Evolutionary conservation across 2,797 vertebrate species (phyloP).

Genomic region (Rhinogobio ventralis): DNA sequence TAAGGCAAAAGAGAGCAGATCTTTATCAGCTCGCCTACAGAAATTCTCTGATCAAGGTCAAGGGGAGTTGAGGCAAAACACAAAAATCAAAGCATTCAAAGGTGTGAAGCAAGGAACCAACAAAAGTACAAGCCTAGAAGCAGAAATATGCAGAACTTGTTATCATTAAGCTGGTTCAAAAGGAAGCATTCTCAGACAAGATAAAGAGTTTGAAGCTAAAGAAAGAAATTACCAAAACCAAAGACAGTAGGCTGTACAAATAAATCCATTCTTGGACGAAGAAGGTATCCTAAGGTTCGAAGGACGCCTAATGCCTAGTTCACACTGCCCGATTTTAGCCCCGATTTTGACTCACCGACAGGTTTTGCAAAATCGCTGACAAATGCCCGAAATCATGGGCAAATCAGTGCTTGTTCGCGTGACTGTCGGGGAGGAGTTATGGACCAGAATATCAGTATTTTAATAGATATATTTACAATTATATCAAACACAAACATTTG

Average conservation of each 20-base stretch:
- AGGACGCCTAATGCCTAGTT: slow-evolving; percentile 9
- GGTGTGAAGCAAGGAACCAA: no score
- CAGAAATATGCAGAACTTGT: background rate
- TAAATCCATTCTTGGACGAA: background rate
- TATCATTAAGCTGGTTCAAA: background rate
- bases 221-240: background rate
- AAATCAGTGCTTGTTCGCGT: no score
- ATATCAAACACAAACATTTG: no score
- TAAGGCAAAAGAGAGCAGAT: slow-evolving; percentile 41
- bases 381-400: no score
- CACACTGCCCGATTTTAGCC: no score
- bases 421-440: no score
- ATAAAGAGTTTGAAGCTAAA: background rate
- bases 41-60: slow-evolving; percentile 54
- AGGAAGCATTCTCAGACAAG: background rate
- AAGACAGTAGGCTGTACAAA: background rate
- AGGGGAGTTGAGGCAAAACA: background rate
- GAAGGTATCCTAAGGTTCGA: slow-evolving; percentile 41
- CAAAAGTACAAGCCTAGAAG: no score
- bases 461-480: no score
- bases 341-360: no score
- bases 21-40: slow-evolving; percentile 37
- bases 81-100: no score
- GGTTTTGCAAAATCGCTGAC: no score
- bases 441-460: no score